phyloP scores from a whole-genome alignment of 2,797 vertebrate genomes.

The Halcyon badia region DNA sequence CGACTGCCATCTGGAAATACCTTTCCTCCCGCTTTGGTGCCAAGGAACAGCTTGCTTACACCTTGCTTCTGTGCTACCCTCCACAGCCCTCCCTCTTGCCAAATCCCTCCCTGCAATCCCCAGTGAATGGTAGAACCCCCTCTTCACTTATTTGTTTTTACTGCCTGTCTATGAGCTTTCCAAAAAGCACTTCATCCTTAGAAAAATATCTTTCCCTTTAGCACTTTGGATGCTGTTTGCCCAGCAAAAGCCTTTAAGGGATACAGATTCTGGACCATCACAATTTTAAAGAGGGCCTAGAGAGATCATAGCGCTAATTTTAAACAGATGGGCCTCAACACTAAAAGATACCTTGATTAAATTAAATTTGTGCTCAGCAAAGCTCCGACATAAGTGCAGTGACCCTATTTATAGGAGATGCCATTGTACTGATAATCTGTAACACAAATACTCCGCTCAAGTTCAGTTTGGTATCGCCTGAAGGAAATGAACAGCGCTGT shows the following conservation, averaged over 20 bases:
- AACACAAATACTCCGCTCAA: background rate
- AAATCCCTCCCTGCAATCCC: background rate
- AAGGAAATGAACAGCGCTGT: slow-evolving; percentile 52
- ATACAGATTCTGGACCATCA: rapidly evolving
- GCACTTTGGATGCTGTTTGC: background rate
- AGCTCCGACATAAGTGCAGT: slow-evolving; percentile 31
- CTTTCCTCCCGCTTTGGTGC: background rate
- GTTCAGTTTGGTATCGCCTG: background rate
- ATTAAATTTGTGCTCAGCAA: slow-evolving; percentile 45
- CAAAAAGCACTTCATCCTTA: background rate
- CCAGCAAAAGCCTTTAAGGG: background rate
- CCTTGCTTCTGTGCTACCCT: background rate
- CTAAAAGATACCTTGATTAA: slow-evolving; percentile 36
- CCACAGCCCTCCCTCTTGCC: background rate
- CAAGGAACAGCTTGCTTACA: background rate
- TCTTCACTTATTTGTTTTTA: background rate
- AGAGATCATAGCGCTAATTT: slow-evolving; percentile 33
- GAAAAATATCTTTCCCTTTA: slow-evolving; percentile 1
- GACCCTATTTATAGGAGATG: slow-evolving; percentile 17
- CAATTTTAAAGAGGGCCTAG: slow-evolving; percentile 12
- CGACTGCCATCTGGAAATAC: background rate
- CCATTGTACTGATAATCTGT: background rate
- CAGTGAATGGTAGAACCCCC: background rate
- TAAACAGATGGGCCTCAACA: slow-evolving; percentile 51
- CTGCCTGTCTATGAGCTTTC: background rate